phyloP scores from a whole-genome alignment of 2,888 invertebrate genomes.

The Diaprepes abbreviatus region DNA sequence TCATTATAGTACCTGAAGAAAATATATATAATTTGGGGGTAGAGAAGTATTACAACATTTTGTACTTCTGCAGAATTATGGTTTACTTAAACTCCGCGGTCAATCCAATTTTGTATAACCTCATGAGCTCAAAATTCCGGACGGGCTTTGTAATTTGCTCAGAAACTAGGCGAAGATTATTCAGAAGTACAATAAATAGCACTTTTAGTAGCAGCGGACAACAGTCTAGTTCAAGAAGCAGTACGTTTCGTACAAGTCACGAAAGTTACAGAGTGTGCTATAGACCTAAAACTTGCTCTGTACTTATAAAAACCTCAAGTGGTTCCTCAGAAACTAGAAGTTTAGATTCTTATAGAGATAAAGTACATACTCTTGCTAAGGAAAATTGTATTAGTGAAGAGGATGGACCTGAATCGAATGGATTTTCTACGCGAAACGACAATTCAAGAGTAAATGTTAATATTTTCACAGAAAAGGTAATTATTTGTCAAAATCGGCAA shows the following conservation, averaged over 20 bases:
- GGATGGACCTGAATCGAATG: constrained; percentile 35
- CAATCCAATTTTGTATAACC: constrained; percentile 92
- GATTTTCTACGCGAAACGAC: background rate
- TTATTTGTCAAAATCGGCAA: constrained; percentile 50
- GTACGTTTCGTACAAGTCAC: constrained; percentile 61
- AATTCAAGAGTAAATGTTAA: constrained; percentile 50
- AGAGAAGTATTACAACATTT: constrained; percentile 84
- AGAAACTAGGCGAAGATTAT: constrained; percentile 69
- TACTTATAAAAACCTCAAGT: constrained; percentile 61
- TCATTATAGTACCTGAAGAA: constrained; percentile 82
- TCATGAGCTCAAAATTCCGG: constrained; percentile 93
- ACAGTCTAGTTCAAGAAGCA: constrained; percentile 65
- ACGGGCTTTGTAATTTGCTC: constrained; percentile 82
- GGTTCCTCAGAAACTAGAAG: constrained; percentile 72
- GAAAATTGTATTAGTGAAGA: constrained; percentile 52
- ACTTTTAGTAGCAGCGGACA: constrained; percentile 72
- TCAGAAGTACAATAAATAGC: constrained; percentile 68
- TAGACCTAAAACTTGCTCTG: constrained; percentile 61
- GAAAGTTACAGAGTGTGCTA: constrained; percentile 64
- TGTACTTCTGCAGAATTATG: constrained; percentile 89
- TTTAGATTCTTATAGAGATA: constrained; percentile 61
- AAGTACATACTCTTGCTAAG: constrained; percentile 18
- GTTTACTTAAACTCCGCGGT: constrained; percentile 90
- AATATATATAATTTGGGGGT: constrained; percentile 78
- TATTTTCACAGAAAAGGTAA: constrained; percentile 57